These are phyloP conservation scores for Spisula subtruncata DNA, from an alignment of 2,888 invertebrate species.

Conservation along the genomic window DNA sequence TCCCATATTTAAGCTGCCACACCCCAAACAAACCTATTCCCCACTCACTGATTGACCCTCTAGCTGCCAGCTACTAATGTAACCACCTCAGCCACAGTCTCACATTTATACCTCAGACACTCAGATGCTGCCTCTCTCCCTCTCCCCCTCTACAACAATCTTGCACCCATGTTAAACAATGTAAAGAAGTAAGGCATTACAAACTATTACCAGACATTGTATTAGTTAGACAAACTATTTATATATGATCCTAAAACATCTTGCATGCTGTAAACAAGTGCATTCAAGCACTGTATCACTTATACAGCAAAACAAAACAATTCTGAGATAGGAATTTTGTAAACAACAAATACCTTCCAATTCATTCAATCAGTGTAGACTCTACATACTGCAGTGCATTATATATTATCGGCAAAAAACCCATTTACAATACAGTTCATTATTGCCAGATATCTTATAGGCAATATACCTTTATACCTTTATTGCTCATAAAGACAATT, in stretches of 20 bases:
- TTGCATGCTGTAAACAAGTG: not conserved
- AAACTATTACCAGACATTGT: not conserved
- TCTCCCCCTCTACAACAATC: not conserved
- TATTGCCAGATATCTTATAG: not conserved
- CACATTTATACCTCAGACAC: too few relatives aligned
- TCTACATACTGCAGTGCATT: not conserved
- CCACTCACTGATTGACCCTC: too few relatives aligned
- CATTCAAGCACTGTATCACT: not conserved
- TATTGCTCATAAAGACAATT: constrained; percentile 20
- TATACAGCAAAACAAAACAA: not conserved
- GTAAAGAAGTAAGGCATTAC: not conserved
- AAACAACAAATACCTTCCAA: constrained; percentile 1
- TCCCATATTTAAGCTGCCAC: too few relatives aligned
- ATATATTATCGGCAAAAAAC: not conserved
- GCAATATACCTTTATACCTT: not conserved
- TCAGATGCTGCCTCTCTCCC: not conserved
- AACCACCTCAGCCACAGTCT: too few relatives aligned
- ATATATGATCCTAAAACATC: not conserved
- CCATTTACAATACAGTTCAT: not conserved
- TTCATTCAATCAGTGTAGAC: not conserved
- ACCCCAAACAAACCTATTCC: too few relatives aligned
- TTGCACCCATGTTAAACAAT: not conserved
- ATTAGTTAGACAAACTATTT: not conserved
- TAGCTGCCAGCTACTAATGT: too few relatives aligned
- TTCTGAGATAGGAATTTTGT: not conserved